Conservation (phyloP, 2,113 vertebrate species). For the Melanerpes aurifrons region DNA sequence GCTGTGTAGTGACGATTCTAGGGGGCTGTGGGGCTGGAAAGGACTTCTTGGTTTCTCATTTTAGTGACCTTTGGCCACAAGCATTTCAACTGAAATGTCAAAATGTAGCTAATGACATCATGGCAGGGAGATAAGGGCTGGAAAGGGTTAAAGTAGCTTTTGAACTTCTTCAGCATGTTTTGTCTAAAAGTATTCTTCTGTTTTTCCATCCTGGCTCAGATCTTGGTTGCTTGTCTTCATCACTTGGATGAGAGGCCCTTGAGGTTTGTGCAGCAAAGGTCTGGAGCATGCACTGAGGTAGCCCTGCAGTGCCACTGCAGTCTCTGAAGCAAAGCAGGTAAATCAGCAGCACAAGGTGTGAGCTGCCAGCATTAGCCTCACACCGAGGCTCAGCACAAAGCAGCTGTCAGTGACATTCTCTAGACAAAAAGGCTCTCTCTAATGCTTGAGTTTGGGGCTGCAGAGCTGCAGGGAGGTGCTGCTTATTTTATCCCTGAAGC, state of each 20-base stretch:
- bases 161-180: not conserved
- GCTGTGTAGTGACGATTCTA: not conserved
- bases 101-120: not conserved
- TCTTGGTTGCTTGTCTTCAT: not conserved
- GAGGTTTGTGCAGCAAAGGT: not conserved
- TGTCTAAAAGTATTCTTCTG: not conserved
- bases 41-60: not conserved
- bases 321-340: not conserved
- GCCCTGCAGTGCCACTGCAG: not conserved
- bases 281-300: not conserved
- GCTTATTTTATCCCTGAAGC: conserved; percentile 39
- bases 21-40: not conserved
- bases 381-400: conserved; percentile 41
- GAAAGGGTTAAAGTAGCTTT: not conserved
- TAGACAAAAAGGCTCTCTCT: not conserved
- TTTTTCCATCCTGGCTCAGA: not conserved
- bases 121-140: not conserved
- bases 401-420: conserved; percentile 57
- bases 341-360: not conserved
- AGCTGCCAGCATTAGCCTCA: conserved; percentile 32
- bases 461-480: conserved; percentile 23
- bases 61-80: not conserved
- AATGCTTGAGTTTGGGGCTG: not conserved
- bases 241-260: not conserved
- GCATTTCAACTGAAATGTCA: not conserved